phyloP scores from a whole-genome alignment of 1,140 invertebrate species.

The Bombus waltoni region DNA sequence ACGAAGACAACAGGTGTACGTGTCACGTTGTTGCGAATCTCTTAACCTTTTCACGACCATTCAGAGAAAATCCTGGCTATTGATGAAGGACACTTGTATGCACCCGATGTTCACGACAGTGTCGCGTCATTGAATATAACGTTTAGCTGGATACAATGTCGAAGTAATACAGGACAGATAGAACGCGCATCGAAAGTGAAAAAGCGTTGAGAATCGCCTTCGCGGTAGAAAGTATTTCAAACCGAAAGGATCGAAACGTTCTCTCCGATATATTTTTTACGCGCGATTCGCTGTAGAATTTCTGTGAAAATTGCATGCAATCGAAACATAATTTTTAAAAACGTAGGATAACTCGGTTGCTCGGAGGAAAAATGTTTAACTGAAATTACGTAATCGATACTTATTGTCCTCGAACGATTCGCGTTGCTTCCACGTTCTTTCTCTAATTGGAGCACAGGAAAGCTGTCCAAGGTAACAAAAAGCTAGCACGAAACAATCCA shows the following conservation, averaged over 20 bases:
- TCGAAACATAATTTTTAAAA: neutral
- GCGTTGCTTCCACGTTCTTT: neutral
- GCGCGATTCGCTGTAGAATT: too few relatives aligned
- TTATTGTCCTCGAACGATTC: neutral
- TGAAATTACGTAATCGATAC: neutral
- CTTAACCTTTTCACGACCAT: neutral
- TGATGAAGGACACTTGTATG: neutral
- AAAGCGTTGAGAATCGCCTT: too few relatives aligned
- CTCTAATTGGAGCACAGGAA: neutral
- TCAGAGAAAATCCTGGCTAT: neutral
- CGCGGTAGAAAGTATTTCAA: neutral
- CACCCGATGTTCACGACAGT: neutral
- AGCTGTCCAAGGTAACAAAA: neutral
- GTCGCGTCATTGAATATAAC: neutral
- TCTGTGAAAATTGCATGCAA: neutral
- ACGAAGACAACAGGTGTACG: neutral
- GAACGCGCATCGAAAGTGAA: neutral
- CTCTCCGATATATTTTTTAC: neutral
- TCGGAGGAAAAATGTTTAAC: neutral
- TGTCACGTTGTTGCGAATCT: neutral
- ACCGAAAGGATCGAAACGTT: neutral
- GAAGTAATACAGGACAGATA: neutral
- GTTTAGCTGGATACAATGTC: neutral
- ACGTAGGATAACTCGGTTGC: neutral
- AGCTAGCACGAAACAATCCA: neutral